Base-by-base conservation (phyloP, 2,888 invertebrate genomes). In the Heliconius sara region DNA sequence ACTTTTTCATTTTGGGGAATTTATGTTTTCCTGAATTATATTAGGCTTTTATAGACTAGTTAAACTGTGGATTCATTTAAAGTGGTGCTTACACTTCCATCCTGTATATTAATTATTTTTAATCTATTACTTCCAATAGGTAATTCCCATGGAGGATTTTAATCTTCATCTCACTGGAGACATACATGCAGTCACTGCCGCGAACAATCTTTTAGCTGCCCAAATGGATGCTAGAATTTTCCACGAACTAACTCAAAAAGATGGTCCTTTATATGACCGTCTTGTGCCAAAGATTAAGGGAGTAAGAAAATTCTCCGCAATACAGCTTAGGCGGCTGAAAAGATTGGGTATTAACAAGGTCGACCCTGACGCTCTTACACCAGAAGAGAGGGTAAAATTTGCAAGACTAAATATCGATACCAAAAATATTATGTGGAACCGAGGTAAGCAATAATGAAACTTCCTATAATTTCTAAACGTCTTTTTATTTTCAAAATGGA, bases 111-210 rank as follows among this genome's bases (percentile, higher is more conserved):
- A 34, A 34, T 9, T 34, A 34, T 34, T 7, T 70, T 70, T 47
- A 25, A 68, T 43, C 13, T 16, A 9, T 13, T 57, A 34, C n/a
- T n/a, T 25, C 2, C 7, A 25, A 72, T 74, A 97, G 96, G 98
- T 98, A 0, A 99, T 99, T 84, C 99, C 99, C 0, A 99, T 99
- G 99, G 99, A 99, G 92, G 99, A 99, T 87, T 99, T 99, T 92
- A 99, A 99, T 95, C 96, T 99, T 0, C 99, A 99, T 91, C 95
- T 99, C 84, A 99, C 99, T 0, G 99, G 99, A 1, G 99, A 99
- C 90, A 99, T 99, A 87, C 99, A 99, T 92, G 99, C 99, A 0
- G 98, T 99, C n/a, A 97, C 98, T 0, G 99, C 99, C 0, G 99
- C 99, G 10, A 99, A 99, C 93, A 99, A 99, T 93, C 95, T 99